phyloP scores from a whole-genome alignment of 2,113 vertebrate genomes.

The Mystacornis crossleyi region DNA sequence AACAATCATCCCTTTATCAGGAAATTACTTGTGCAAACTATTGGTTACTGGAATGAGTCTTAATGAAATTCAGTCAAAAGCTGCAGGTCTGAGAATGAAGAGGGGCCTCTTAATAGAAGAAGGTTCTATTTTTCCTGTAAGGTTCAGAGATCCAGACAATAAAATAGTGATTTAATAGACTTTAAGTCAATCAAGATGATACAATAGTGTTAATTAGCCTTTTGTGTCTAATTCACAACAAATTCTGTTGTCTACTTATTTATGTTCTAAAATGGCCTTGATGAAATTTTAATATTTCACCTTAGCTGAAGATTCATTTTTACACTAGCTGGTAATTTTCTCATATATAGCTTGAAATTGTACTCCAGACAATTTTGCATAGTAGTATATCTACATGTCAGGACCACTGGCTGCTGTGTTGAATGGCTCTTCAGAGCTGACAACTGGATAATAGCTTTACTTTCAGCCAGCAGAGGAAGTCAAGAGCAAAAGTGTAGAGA shows the following conservation, averaged over 20 bases:
- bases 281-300: conserved; percentile 74
- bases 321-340: conserved; percentile 73
- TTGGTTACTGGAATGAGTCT: conserved; percentile 33
- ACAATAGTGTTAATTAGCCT: conserved; percentile 78
- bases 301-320: conserved; percentile 64
- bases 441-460: conserved; percentile 95
- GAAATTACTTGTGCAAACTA: conserved; percentile 52
- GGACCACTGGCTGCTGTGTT: conserved; percentile 79
- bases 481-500: conserved; percentile 89
- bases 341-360: conserved; percentile 73
- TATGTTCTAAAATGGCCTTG: conserved; percentile 72
- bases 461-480: conserved; percentile 86
- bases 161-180: conserved; percentile 75
- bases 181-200: conserved; percentile 70
- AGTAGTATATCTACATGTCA: conserved; percentile 82
- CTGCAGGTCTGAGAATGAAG: conserved; percentile 19
- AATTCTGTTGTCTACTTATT: conserved; percentile 77
- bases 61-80: conserved; percentile 60
- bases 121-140: conserved; percentile 54
- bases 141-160: conserved; percentile 65
- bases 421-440: conserved; percentile 84
- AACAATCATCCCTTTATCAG: conserved; percentile 48
- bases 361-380: conserved; percentile 72
- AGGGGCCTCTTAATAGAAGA: conserved; percentile 49
- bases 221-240: conserved; percentile 71